These are phyloP conservation scores for Alaudala cheleensis DNA, from an alignment of 2,113 vertebrate genomes.

Conservation along the genomic window DNA sequence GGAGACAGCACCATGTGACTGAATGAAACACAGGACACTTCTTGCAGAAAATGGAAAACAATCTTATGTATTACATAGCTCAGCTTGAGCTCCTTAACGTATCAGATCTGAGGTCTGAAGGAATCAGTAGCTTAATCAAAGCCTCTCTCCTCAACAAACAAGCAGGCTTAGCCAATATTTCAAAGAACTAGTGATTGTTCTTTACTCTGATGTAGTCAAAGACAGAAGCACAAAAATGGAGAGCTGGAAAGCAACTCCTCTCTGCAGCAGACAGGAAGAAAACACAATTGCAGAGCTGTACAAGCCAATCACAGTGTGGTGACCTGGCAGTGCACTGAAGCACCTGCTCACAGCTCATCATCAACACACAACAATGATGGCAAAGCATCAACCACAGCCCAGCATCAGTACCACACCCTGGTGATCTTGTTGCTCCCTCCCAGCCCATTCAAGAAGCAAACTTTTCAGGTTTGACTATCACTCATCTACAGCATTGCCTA, in stretches of 20 bases:
- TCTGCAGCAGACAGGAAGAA: background rate
- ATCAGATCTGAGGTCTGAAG: background rate
- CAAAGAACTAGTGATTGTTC: background rate
- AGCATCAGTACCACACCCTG: background rate
- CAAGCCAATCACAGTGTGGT: background rate
- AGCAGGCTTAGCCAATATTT: background rate
- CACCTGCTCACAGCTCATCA: background rate
- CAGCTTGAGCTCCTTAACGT: background rate
- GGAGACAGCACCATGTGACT: background rate
- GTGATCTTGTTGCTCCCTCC: background rate
- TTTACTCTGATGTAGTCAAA: background rate
- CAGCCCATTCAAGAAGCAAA: background rate
- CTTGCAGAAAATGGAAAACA: background rate
- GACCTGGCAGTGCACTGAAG: background rate
- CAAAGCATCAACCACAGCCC: background rate
- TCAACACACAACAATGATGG: background rate
- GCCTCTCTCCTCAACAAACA: background rate
- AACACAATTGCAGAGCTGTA: background rate
- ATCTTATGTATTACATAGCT: background rate
- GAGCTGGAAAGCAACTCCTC: background rate
- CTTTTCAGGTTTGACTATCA: background rate
- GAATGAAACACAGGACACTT: background rate
- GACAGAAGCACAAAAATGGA: background rate
- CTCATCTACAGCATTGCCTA: background rate
- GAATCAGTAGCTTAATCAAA: background rate